Percentiles rank a stretch among this genome's conserved stretches.
phyloP scores from a whole-genome alignment of 2,797 vertebrate species.

The Aphelocoma californica region DNA sequence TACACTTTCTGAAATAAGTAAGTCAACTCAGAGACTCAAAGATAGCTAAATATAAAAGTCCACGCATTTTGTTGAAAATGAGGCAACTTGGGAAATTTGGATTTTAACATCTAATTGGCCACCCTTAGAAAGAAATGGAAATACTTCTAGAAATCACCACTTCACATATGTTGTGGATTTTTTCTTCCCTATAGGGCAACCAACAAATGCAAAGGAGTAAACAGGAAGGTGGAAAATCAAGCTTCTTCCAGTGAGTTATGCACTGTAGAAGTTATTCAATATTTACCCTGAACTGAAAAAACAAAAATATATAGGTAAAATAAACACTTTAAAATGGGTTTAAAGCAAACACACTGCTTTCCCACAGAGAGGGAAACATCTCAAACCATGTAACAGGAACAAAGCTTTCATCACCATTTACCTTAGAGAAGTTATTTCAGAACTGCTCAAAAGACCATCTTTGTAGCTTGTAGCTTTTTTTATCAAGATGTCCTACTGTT shows the following conservation, averaged over 20 bases:
- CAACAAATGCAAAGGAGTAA: neutral
- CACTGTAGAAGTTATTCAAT: neutral
- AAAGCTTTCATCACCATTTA: constrained; percentile 17
- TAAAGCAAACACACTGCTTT: neutral
- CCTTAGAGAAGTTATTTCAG: constrained; percentile 10
- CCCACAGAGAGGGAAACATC: neutral
- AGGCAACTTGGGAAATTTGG: neutral
- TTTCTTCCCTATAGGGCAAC: neutral
- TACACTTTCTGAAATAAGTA: neutral
- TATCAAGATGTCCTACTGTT: neutral
- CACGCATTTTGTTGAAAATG: neutral
- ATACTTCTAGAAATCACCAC: neutral
- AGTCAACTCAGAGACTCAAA: neutral
- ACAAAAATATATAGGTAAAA: neutral
- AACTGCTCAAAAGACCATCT: neutral
- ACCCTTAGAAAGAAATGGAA: neutral
- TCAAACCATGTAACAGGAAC: neutral
- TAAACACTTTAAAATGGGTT: neutral
- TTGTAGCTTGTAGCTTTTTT: constrained; percentile 11
- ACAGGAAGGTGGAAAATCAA: neutral
- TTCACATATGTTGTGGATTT: rapidly evolving
- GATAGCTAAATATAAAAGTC: neutral
- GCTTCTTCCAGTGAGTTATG: neutral
- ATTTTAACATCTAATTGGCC: neutral
- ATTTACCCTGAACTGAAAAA: neutral